These are phyloP conservation scores for Cyanocitta stelleri DNA, from an alignment of 2,113 vertebrate species.

Conservation along the genomic window DNA sequence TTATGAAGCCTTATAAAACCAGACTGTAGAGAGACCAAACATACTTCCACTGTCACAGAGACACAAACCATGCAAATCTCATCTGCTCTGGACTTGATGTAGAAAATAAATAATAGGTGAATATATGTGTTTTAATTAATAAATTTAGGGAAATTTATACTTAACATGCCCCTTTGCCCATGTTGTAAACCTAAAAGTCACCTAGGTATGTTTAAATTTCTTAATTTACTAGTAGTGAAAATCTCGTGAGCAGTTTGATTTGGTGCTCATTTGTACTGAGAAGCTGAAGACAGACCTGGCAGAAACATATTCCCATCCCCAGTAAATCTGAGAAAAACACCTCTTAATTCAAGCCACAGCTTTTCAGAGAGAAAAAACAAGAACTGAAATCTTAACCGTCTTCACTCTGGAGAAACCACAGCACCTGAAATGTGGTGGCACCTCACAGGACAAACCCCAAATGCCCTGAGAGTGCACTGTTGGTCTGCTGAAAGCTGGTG, in stretches of 20 bases:
- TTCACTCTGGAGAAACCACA: background rate
- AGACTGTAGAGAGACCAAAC: background rate
- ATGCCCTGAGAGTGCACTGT: accelerated
- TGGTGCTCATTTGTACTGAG: background rate
- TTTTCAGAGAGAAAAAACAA: background rate
- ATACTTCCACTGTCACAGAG: background rate
- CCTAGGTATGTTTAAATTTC: background rate
- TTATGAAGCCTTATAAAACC: background rate
- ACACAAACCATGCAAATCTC: background rate
- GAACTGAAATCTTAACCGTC: background rate
- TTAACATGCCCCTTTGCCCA: background rate
- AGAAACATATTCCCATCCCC: background rate
- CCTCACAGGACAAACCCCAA: background rate
- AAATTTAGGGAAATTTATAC: background rate
- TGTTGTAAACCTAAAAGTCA: background rate
- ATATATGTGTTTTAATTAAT: background rate
- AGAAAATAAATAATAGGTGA: background rate
- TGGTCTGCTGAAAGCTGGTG: background rate
- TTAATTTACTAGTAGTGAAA: background rate
- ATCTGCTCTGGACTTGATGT: background rate
- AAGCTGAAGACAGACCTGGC: background rate
- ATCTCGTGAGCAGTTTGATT: background rate
- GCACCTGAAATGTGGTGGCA: background rate
- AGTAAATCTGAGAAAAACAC: background rate
- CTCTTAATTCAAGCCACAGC: background rate